Base-by-base conservation (phyloP, 1,140 invertebrate species). In the Drosophila hydei region DNA sequence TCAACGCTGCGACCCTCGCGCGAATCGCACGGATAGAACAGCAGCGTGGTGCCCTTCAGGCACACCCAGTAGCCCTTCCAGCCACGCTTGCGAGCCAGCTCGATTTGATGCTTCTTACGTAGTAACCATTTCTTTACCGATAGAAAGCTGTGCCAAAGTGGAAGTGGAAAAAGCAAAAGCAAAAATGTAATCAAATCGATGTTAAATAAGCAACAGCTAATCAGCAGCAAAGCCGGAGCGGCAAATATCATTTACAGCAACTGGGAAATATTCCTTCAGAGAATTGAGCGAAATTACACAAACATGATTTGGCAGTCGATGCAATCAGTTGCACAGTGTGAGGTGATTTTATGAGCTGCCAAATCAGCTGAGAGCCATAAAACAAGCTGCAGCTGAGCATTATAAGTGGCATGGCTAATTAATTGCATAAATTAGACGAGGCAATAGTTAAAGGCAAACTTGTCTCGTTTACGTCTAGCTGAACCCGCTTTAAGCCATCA, bases 21-120 rank as follows among this genome's bases (percentile, higher is more conserved):
- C 23, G 97, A 97, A 91, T 98, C 97, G 91, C 98, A 98, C 2
- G 97, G 97, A 92, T 99, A 99, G 92, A 99, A 99, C 19, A 99
- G 94, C 18, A 99, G 94, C 16, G 98, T 99, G 11, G 98, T 99
- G 61, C 98, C 98, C 92, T 99, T 99, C 55, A 99, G 93, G 92
- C 97, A 98, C 9, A 99, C 98, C 98, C 98, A 99, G 92, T 99
- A 99, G 50, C 97, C 97, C 92, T 99, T 99, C 98, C 98, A 99
- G 64, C 97, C 97, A 40, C 98, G 94, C 92, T 98, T 98, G 16
- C 97, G 94, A 3, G 98, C 98, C 91, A 99, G 92, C 92, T 99
- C 98, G 75, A 99, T 97, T 92, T 99, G 97, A 92, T 98, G 97
- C 92, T 98, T 98, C 92, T 98, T 98, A 71, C 98, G 95, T 69